phyloP scores from a whole-genome alignment of 2,888 invertebrate species.

The Erebia palarica region DNA sequence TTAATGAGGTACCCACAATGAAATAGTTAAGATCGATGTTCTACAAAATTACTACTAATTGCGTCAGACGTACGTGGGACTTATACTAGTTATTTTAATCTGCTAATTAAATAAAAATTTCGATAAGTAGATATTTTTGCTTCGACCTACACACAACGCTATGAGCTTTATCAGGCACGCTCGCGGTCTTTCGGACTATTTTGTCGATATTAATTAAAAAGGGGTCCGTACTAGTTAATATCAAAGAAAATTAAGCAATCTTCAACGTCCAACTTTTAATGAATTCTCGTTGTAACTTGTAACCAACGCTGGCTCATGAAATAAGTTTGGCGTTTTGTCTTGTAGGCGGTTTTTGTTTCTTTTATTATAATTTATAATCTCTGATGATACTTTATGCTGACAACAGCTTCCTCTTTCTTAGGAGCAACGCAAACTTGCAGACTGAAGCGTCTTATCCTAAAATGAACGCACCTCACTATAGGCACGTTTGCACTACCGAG shows the following conservation, averaged over 20 bases:
- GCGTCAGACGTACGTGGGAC: no score
- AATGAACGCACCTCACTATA: no score
- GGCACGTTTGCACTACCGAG: no score
- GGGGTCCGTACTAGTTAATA: conserved; percentile 80
- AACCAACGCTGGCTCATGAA: conserved; percentile 37
- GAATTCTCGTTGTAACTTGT: conserved; percentile 67
- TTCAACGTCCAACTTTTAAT: conserved; percentile 69
- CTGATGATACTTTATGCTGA: not conserved
- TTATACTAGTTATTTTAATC: no score
- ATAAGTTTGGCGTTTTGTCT: conserved; percentile 16
- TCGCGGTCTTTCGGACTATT: conserved; percentile 73
- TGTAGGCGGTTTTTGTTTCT: conserved; percentile 16
- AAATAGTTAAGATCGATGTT: no score
- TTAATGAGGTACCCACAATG: no score
- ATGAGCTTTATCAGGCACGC: conserved; percentile 64
- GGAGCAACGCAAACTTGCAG: no score
- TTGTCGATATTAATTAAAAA: conserved; percentile 83
- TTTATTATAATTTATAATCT: not conserved
- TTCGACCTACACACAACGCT: conserved; percentile 53
- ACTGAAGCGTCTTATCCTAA: no score
- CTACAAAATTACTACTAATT: no score
- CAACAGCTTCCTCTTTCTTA: no score
- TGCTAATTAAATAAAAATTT: no score
- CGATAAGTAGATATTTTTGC: not conserved
- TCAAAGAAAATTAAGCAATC: conserved; percentile 82